These are phyloP conservation scores for Leptinotarsa lineolata DNA, from an alignment of 1,140 invertebrate genomes.

Conservation along the genomic window DNA sequence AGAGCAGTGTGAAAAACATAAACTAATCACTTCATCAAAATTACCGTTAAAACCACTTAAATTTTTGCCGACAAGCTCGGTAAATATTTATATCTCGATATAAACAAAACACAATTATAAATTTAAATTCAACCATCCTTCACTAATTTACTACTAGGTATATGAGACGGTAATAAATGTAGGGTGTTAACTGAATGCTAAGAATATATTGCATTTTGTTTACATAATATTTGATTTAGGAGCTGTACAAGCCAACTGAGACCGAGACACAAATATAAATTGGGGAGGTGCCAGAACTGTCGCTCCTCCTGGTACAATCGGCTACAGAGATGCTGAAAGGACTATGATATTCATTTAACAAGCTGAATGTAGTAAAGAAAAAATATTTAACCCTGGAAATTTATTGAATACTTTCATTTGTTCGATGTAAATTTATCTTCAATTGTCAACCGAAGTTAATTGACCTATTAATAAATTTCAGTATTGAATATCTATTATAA, in stretches of 20 bases:
- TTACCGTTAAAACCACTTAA: conserved; percentile 13
- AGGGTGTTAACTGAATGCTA: conserved; percentile 14
- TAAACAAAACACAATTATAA: conserved; percentile 16
- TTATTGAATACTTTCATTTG: no score
- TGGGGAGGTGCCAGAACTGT: conserved; percentile 20
- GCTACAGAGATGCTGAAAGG: background rate
- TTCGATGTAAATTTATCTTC: no score
- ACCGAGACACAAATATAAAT: conserved; percentile 19
- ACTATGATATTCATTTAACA: background rate
- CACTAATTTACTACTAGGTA: conserved; percentile 15
- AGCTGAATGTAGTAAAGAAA: no score
- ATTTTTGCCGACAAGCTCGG: conserved; percentile 9
- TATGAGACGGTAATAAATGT: conserved; percentile 15
- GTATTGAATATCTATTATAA: no score
- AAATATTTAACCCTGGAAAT: no score
- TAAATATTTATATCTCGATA: conserved; percentile 13
- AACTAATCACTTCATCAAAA: background rate
- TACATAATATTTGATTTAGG: conserved; percentile 26
- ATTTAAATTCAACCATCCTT: conserved; percentile 20
- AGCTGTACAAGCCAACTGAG: conserved; percentile 18
- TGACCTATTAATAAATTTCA: no score
- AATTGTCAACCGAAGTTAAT: no score
- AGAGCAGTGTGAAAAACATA: background rate
- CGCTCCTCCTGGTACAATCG: conserved; percentile 26
- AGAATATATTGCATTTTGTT: conserved; percentile 25